Evolutionary conservation across 2,888 invertebrate genomes (phyloP), one percentile per base, ranked within the genome.

Genomic region (Escarpia spicata): DNA sequence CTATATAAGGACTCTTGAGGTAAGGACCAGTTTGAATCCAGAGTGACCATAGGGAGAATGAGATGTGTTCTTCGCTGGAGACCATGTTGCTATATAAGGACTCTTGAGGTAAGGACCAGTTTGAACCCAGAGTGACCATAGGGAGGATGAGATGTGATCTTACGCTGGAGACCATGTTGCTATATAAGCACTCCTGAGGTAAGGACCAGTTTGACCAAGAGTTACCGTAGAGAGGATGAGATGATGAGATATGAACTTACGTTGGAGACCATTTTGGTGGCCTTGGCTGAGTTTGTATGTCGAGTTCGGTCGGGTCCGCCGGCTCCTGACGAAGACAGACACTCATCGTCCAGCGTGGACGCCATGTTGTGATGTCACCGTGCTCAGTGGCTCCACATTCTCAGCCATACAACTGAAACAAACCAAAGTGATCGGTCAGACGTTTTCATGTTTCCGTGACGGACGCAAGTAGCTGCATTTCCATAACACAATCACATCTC

Each of bases 331-430:
- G 75, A 26, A 3, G 75, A 26, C 75, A 75, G 19, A n/a, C 75
- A 75, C 75, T 75, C 75, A 75, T 75, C 75, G 75, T 75, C 75
- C 75, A 75, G 75, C 19, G 75, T 26, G 75, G 75, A 75, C 75
- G 75, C 75, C 75, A 75, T 75, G n/a, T 75, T 26, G 75, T 75
- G 75, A 75, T 75, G 75, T 75, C 75, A 75, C 75, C 75, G 75
- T 75, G 26, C 75, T 75, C 75, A 75, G 75, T 75, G 75, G 75
- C 75, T 15, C 75, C 75, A 75, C 75, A n/a, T 75, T 15, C 75
- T 75, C 75, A 75, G 75, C 75, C 75, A 75, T 75, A 75, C 75
- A 75, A 75, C 75, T 75, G 26, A 15, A 75, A 75, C 75, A 75
- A n/a, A 75, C 75, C 19, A 75, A 75, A 15, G 75, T 26, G 6